phyloP scores from a whole-genome alignment of 2,888 invertebrate genomes.

The Agrotis exclamationis region DNA sequence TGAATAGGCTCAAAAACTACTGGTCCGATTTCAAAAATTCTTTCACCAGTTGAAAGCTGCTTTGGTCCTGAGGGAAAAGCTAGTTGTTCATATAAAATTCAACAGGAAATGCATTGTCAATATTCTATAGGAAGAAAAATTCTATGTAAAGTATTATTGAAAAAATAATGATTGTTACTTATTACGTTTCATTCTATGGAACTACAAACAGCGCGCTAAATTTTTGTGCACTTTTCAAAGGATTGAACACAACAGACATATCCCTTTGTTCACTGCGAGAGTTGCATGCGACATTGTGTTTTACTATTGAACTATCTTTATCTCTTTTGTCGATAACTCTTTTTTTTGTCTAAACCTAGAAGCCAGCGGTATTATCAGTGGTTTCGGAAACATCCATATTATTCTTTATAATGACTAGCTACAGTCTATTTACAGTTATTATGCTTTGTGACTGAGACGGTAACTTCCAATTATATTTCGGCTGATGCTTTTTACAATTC shows the following conservation, averaged over 20 bases:
- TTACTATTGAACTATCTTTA: conserved; percentile 5
- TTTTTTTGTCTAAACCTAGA: not conserved
- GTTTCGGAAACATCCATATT: not conserved
- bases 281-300: not conserved
- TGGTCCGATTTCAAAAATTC: too few relatives aligned
- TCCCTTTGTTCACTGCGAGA: conserved; percentile 35
- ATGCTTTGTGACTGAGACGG: not conserved
- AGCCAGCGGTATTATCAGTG: not conserved
- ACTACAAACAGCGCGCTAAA: not conserved
- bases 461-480: not conserved
- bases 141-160: not conserved
- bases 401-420: not conserved
- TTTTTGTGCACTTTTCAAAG: not conserved
- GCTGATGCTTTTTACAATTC: not conserved
- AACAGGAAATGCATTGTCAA: not conserved
- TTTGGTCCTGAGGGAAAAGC: too few relatives aligned
- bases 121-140: not conserved
- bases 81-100: not conserved
- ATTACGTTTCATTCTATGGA: not conserved
- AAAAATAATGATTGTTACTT: not conserved
- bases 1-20: too few relatives aligned
- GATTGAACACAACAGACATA: not conserved
- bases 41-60: too few relatives aligned
- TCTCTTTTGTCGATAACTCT: not conserved
- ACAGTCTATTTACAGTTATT: not conserved